Conservation (phyloP, 2,888 invertebrate genomes). For the Branchipolynoe longqiensis region DNA sequence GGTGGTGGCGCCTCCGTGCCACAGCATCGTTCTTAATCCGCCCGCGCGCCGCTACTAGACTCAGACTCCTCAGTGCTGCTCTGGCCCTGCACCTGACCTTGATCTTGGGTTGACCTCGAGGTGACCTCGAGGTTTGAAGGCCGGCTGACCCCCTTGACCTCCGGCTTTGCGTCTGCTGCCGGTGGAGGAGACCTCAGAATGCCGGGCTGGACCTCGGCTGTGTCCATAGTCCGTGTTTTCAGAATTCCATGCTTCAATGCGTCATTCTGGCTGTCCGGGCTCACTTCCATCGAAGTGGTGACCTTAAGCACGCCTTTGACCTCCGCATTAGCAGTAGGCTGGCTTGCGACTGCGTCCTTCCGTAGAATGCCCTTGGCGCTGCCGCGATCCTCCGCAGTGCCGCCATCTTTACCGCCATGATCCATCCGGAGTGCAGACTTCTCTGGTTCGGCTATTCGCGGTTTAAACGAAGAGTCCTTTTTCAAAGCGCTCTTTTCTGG, state of each 20-base stretch:
- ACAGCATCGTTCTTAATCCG: slow-evolving; percentile 65
- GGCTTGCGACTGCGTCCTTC: background rate
- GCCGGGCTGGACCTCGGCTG: slow-evolving; percentile 20
- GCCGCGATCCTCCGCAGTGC: background rate
- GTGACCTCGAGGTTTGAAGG: slow-evolving; percentile 9
- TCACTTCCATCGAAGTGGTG: slow-evolving; percentile 8
- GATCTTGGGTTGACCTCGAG: slow-evolving; percentile 1
- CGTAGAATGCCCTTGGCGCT: slow-evolving; percentile 30
- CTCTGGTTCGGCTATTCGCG: slow-evolving; percentile 20
- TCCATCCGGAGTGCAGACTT: slow-evolving; percentile 12
- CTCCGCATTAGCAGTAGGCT: slow-evolving; percentile 25
- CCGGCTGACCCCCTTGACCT: slow-evolving; percentile 1
- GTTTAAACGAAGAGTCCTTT: slow-evolving; percentile 1
- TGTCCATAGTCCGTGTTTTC: slow-evolving; percentile 36
- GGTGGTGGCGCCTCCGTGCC: slow-evolving; percentile 55
- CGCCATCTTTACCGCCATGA: background rate
- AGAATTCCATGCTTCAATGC: slow-evolving; percentile 18
- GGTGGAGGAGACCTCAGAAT: slow-evolving; percentile 17
- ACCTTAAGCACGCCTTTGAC: slow-evolving; percentile 35
- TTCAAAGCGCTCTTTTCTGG: background rate
- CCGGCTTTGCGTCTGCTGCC: background rate
- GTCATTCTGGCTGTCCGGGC: background rate
- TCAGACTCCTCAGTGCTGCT: slow-evolving; percentile 57
- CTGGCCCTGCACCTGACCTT: background rate
- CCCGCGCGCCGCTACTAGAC: background rate